A percentile compares a stretch with the other conserved stretches of the same genome.
phyloP scores from a whole-genome alignment of 2,888 invertebrate genomes.

The Polymixis flavicincta region DNA sequence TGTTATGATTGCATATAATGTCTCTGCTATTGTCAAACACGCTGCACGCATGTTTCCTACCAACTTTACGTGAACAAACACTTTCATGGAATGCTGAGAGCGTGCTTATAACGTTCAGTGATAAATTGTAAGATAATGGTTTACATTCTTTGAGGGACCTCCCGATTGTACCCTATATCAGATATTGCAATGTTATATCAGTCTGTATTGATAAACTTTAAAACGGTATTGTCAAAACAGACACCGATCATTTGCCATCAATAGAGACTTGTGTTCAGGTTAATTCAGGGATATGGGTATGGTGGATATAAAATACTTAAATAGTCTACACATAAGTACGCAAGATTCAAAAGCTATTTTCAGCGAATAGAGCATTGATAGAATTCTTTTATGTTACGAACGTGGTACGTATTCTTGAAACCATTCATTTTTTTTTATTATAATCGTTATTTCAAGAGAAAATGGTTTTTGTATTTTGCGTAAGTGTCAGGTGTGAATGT shows the following conservation, averaged over 20 bases:
- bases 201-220: not conserved
- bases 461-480: not conserved
- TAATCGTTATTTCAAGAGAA: not conserved
- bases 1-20: conserved; percentile 29
- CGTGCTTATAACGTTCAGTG: not conserved
- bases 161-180: not conserved
- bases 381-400: not conserved
- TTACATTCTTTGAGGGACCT: not conserved
- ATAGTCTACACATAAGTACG: not conserved
- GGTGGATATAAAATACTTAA: not conserved
- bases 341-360: not conserved
- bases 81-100: not conserved
- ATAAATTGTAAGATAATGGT: not conserved
- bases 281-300: not conserved
- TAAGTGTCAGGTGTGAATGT: not conserved
- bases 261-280: not conserved
- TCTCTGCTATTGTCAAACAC: conserved; percentile 36
- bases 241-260: not conserved
- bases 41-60: conserved; percentile 14
- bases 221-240: not conserved
- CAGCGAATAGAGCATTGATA: not conserved
- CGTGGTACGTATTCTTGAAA: not conserved
- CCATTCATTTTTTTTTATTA: no score
- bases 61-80: conserved; percentile 14
- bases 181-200: not conserved